These are phyloP conservation scores for Seira sanloemensis DNA, from an alignment of 2,888 invertebrate species.

Conservation along the genomic window DNA sequence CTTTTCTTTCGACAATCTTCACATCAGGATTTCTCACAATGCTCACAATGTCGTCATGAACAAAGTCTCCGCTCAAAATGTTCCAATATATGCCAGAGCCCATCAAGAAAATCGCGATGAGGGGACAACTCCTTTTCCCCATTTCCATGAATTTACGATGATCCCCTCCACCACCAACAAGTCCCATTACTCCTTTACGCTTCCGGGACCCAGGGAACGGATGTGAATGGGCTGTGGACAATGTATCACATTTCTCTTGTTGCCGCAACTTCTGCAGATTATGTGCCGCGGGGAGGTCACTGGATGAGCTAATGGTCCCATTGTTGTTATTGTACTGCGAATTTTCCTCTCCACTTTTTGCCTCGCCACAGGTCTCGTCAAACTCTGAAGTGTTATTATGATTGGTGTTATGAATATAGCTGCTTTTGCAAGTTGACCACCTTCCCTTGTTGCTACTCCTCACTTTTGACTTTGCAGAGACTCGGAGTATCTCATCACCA, in stretches of 20 bases:
- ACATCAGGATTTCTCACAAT: conserved; percentile 89
- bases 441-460: background rate
- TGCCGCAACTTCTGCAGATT: background rate
- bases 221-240: background rate
- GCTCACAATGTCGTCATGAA: conserved; percentile 92
- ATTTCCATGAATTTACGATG: background rate
- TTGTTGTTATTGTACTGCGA: background rate
- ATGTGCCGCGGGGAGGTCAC: background rate
- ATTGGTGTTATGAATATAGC: background rate
- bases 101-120: conserved; percentile 34
- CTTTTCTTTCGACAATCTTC: no score
- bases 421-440: background rate
- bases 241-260: conserved; percentile 16
- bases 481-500: background rate
- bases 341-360: no score
- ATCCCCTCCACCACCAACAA: background rate
- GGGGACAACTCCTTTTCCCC: background rate
- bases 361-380: background rate
- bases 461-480: background rate
- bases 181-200: conserved; percentile 17
- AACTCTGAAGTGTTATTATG: background rate
- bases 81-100: conserved; percentile 79
- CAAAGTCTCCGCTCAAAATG: conserved; percentile 87
- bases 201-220: background rate
- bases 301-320: background rate